Percentiles rank a stretch among this genome's conserved stretches.
phyloP scores from a whole-genome alignment of 2,797 vertebrate species.

The Tangara arthus region DNA sequence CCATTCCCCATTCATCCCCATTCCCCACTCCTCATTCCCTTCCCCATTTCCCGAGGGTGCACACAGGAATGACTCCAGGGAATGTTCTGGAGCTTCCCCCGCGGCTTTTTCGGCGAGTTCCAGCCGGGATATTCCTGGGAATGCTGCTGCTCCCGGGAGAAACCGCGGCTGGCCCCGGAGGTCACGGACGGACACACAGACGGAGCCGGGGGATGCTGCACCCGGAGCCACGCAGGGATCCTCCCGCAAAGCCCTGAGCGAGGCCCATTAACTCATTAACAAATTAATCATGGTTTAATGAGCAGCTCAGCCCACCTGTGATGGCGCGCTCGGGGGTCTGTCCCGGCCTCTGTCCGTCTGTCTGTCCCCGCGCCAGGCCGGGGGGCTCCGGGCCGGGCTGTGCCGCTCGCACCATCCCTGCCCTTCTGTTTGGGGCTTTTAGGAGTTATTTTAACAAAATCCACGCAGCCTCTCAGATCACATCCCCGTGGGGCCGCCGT shows the following conservation, averaged over 20 bases:
- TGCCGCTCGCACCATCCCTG: background rate
- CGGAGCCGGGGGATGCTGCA: rapidly evolving
- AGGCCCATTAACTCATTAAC: background rate
- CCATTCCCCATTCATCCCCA: too few species aligned
- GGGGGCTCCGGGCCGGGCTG: too few species aligned
- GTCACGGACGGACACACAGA: rapidly evolving
- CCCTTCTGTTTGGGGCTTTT: background rate
- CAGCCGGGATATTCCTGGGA: background rate
- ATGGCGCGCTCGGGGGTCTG: background rate
- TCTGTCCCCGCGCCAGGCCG: background rate
- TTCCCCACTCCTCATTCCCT: background rate
- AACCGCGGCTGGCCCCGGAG: background rate
- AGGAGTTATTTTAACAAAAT: too few species aligned
- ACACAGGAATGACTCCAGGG: rapidly evolving
- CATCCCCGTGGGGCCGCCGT: rapidly evolving
- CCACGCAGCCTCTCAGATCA: background rate
- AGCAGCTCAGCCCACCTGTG: background rate
- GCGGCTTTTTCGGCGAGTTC: background rate
- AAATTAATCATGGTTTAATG: rapidly evolving
- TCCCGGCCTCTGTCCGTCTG: background rate
- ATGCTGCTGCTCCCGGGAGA: background rate
- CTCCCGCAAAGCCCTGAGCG: rapidly evolving
- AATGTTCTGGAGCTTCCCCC: background rate
- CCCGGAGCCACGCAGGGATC: rapidly evolving
- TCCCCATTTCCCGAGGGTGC: rapidly evolving